These are phyloP conservation scores for Sarcophilus harrisii DNA, from an alignment of 2,797 vertebrate species.

Conservation along the genomic window DNA sequence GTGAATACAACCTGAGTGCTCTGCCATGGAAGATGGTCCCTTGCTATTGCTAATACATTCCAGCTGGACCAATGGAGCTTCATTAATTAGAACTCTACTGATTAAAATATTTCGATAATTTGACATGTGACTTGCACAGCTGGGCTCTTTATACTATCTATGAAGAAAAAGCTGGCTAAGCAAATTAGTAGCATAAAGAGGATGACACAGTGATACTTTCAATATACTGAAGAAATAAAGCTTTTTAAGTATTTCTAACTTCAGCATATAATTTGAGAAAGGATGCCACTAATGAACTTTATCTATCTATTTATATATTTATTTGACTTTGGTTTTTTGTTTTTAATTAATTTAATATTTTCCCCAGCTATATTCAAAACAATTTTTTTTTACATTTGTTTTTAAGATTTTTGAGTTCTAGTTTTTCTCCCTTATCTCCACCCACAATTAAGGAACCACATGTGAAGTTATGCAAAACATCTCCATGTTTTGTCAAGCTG, in stretches of 20 bases:
- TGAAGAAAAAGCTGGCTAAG: slow-evolving; percentile 16
- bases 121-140: background rate
- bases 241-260: slow-evolving; percentile 15
- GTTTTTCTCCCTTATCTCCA: no score
- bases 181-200: slow-evolving; percentile 15
- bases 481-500: no score
- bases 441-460: no score
- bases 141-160: background rate
- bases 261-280: slow-evolving; percentile 19
- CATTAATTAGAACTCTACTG: slow-evolving; percentile 4
- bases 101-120: slow-evolving; percentile 10
- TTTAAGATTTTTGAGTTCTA: no score
- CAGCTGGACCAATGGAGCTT: background rate
- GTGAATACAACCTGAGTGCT: background rate
- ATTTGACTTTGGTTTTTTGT: no score
- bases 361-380: no score
- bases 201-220: background rate
- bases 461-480: no score
- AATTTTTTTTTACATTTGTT: no score
- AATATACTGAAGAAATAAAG: slow-evolving; percentile 25
- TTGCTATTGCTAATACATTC: background rate
- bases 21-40: background rate
- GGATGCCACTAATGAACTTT: slow-evolving; percentile 15
- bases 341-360: no score
- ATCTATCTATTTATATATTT: no score